Conservation (phyloP, 2,888 invertebrate genomes). For the Leptopilina myrica region DNA sequence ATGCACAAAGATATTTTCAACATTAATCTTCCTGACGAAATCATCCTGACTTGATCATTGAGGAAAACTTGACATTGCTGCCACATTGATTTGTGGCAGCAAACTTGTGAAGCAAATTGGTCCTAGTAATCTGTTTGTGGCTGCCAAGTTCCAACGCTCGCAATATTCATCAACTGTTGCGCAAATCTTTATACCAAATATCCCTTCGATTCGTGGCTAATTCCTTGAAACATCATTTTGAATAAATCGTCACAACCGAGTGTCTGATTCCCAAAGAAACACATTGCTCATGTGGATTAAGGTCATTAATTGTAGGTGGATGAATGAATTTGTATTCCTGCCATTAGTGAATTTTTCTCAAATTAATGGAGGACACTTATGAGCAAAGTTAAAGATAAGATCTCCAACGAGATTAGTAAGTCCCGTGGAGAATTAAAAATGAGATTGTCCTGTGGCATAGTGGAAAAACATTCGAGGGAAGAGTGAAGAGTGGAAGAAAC, state of each 20-base stretch:
- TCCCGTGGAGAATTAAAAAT: constrained; percentile 52
- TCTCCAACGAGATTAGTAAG: constrained; percentile 52
- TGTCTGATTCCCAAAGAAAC: constrained; percentile 25
- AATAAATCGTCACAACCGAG: constrained; percentile 2
- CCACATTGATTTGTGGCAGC: constrained; percentile 34
- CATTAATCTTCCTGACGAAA: constrained; percentile 12
- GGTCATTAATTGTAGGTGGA: constrained; percentile 14
- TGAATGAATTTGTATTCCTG: background rate
- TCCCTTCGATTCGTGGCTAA: constrained; percentile 1
- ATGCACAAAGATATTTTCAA: background rate
- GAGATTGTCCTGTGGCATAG: constrained; percentile 42
- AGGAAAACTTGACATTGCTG: background rate
- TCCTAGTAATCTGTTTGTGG: constrained; percentile 6
- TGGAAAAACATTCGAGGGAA: background rate
- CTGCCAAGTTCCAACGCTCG: background rate
- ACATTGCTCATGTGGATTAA: constrained; percentile 25
- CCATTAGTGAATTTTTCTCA: constrained; percentile 13
- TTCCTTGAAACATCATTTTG: background rate
- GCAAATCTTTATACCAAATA: constrained; percentile 12
- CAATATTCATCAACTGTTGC: constrained; percentile 20
- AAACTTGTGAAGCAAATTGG: constrained; percentile 31
- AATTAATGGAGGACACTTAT: constrained; percentile 18
- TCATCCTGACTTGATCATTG: constrained; percentile 35
- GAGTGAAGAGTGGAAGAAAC: constrained; percentile 6
- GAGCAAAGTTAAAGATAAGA: constrained; percentile 45